Base-by-base conservation (phyloP, 2,797 vertebrate species). In the Halcyon badia region DNA sequence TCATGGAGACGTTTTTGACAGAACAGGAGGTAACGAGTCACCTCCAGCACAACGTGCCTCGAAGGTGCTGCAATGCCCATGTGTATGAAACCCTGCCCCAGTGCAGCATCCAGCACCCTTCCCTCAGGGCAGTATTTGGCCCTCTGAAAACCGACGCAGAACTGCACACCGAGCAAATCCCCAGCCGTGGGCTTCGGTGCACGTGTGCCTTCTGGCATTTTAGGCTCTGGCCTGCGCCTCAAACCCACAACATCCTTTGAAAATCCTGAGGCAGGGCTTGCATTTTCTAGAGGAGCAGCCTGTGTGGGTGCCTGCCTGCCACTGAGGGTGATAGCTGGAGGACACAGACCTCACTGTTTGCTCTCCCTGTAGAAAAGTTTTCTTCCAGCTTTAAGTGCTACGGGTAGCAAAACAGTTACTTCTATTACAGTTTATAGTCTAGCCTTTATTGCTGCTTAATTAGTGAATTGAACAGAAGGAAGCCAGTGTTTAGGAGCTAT, bases 131-230 rank as follows among this genome's bases (percentile, higher is more conserved):
- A 75, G 15, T 3, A 3, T 54, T 49, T 82, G 51, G 49, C 41
- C 52, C 14, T 81, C 80, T 68, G 37, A 39, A 65, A 49, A 33
- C 46, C 54, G 46, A 14, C 62, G 79, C n/a, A 61, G 57, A 37
- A 41, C 39, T 49, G 21, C 3, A 3, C 0, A 1, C 42, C n/a
- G 33, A 84, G 82, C n/a, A 49, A 79, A 72, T 25, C 57, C 24
- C 30, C 58, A 72, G 33, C 73, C 37, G 44, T 33, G 42, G 39
- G 64, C 44, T 5, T 8, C 0, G 1, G 18, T 3, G 0, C 1
- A 1, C 16, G 35, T 5, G 35, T 54, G 14, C 39, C 35, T 81
- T 52, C 25, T 35, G 39, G n/a, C 12, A 17, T 68, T 80, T 80
- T 33, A 21, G 52, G 19, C 28, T 86, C 39, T 81, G 52, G 31